phyloP scores from a whole-genome alignment of 1,140 invertebrate genomes.

The Drosophila neocordata region DNA sequence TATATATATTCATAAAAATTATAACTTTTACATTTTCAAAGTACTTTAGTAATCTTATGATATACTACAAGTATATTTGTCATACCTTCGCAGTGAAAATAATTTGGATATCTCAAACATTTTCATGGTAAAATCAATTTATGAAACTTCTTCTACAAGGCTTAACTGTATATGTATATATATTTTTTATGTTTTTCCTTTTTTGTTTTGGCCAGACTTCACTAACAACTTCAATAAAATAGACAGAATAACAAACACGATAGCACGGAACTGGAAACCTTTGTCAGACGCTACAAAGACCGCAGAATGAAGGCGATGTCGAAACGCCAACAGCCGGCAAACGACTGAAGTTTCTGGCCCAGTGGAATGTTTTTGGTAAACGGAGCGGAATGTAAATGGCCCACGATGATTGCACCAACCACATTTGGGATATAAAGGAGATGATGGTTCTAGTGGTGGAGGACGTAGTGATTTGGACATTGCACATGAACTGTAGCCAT shows the following conservation, averaged over 20 bases:
- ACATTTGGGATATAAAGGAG: slow-evolving; percentile 4
- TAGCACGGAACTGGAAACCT: slow-evolving; percentile 13
- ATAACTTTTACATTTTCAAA: too few species aligned
- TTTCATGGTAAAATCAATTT: slow-evolving; percentile 50
- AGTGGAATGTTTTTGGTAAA: slow-evolving; percentile 22
- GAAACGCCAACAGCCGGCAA: slow-evolving; percentile 64
- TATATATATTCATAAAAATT: too few species aligned
- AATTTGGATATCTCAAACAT: slow-evolving; percentile 80
- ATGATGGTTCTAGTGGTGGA: background rate
- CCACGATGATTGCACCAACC: slow-evolving; percentile 15
- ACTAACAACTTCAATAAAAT: slow-evolving; percentile 18
- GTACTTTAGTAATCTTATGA: too few species aligned
- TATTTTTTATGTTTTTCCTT: slow-evolving; percentile 31
- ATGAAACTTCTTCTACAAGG: slow-evolving; percentile 1
- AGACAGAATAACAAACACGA: too few species aligned
- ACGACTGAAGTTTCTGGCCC: slow-evolving; percentile 47
- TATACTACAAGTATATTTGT: background rate
- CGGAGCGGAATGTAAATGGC: slow-evolving; percentile 37
- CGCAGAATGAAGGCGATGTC: slow-evolving; percentile 54
- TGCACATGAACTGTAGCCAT: slow-evolving; percentile 50
- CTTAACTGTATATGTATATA: slow-evolving; percentile 28
- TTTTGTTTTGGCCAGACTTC: slow-evolving; percentile 13
- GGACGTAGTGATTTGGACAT: slow-evolving; percentile 40
- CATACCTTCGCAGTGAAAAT: slow-evolving; percentile 77
- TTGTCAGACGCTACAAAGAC: slow-evolving; percentile 23